phyloP scores from a whole-genome alignment of 2,888 invertebrate genomes.

The Papilio protenor region DNA sequence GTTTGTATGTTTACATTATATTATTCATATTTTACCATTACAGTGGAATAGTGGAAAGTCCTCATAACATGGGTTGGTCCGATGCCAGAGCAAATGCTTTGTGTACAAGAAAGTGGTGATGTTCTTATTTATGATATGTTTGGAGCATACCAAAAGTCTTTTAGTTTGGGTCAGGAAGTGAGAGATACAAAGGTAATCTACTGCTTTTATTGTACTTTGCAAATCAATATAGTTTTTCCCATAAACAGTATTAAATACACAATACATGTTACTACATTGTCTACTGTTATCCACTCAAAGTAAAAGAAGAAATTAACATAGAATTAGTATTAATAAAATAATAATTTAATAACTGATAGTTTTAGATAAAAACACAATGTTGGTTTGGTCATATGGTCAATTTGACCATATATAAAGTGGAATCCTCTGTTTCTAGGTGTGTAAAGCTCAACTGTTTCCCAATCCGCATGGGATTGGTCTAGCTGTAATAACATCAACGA shows the following conservation, averaged over 20 bases:
- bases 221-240: neutral
- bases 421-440: constrained; percentile 74
- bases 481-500: constrained; percentile 94
- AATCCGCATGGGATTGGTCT: constrained; percentile 94
- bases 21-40: too few species aligned
- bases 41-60: constrained; percentile 96
- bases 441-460: constrained; percentile 87
- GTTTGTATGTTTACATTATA: too few species aligned
- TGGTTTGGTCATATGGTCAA: neutral
- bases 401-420: neutral
- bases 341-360: neutral
- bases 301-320: too few species aligned
- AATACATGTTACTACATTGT: too few species aligned
- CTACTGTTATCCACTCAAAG: too few species aligned
- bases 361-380: neutral
- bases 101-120: constrained; percentile 96
- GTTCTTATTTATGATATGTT: constrained; percentile 96
- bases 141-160: constrained; percentile 93
- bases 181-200: constrained; percentile 90
- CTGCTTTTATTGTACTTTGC: neutral
- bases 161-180: constrained; percentile 95
- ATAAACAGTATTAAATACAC: too few species aligned
- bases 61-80: constrained; percentile 96
- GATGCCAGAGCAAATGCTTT: constrained; percentile 94
- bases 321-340: too few species aligned